phyloP scores from a whole-genome alignment of 1,140 invertebrate species.

The Cecropterus lyciades region DNA sequence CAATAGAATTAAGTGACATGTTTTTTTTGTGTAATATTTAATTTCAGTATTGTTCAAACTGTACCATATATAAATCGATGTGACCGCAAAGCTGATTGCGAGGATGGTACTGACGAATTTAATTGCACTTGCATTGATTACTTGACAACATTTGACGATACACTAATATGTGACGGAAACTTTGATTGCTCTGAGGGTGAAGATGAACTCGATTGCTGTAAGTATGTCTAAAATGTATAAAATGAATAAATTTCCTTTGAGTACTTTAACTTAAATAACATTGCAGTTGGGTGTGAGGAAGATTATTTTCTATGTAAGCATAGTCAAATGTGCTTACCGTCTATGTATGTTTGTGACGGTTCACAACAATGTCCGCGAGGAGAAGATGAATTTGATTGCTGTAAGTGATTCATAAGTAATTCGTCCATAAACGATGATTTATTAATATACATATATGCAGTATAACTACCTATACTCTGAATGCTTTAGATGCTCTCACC shows the following conservation, averaged over 20 bases:
- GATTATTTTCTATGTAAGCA: constrained; percentile 85
- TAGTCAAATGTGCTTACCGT: constrained; percentile 85
- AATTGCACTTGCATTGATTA: constrained; percentile 90
- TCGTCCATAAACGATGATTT: background rate
- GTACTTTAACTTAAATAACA: background rate
- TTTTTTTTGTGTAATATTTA: background rate
- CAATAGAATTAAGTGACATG: background rate
- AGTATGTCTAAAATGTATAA: constrained; percentile 40
- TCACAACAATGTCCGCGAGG: constrained; percentile 87
- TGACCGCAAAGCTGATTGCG: constrained; percentile 89
- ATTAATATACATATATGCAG: background rate
- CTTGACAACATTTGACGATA: constrained; percentile 81
- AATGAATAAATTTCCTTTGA: too few species aligned
- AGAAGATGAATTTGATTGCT: constrained; percentile 90
- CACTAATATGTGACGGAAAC: constrained; percentile 91
- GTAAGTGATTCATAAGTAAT: constrained; percentile 64
- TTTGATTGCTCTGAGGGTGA: constrained; percentile 90
- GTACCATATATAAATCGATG: constrained; percentile 87
- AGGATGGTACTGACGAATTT: constrained; percentile 92
- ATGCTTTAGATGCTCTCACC: constrained; percentile 86
- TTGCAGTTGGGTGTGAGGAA: constrained; percentile 82
- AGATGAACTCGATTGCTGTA: constrained; percentile 91
- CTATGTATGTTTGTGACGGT: constrained; percentile 87
- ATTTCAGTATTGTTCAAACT: constrained; percentile 86
- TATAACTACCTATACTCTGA: background rate